These are phyloP conservation scores for Noctua janthe DNA, from an alignment of 2,888 invertebrate genomes.

Conservation along the genomic window DNA sequence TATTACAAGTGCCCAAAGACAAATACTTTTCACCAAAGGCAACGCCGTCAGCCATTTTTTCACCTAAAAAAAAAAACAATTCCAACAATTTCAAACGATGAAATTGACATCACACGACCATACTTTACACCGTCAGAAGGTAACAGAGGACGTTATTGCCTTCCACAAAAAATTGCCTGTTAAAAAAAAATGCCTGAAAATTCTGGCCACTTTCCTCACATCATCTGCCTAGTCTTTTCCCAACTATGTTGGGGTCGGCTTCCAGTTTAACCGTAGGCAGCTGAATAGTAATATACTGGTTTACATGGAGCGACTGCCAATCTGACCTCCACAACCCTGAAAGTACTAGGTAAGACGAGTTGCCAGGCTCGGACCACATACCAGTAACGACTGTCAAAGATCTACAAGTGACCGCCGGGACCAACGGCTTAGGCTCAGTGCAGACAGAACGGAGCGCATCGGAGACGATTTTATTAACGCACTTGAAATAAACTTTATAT, in stretches of 20 bases:
- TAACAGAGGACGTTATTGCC: neutral
- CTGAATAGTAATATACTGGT: too few relatives aligned
- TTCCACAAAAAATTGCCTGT: neutral
- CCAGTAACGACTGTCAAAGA: too few relatives aligned
- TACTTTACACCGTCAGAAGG: neutral
- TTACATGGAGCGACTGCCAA: too few relatives aligned
- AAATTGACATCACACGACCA: neutral
- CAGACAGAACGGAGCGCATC: too few relatives aligned
- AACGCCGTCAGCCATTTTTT: neutral
- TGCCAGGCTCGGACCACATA: too few relatives aligned
- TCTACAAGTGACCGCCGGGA: too few relatives aligned
- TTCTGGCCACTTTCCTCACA: neutral
- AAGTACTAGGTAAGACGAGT: too few relatives aligned
- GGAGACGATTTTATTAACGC: too few relatives aligned
- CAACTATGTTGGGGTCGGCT: neutral
- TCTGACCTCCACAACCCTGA: too few relatives aligned
- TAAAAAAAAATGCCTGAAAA: neutral
- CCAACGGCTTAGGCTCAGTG: too few relatives aligned
- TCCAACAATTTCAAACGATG: neutral
- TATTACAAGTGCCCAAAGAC: neutral
- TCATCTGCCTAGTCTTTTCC: neutral
- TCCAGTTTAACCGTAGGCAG: neutral
- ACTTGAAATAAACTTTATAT: too few relatives aligned
- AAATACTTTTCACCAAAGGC: neutral
- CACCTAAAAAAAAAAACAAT: neutral